phyloP scores from a whole-genome alignment of 2,888 invertebrate genomes.

The Diadegma fenestrale region DNA sequence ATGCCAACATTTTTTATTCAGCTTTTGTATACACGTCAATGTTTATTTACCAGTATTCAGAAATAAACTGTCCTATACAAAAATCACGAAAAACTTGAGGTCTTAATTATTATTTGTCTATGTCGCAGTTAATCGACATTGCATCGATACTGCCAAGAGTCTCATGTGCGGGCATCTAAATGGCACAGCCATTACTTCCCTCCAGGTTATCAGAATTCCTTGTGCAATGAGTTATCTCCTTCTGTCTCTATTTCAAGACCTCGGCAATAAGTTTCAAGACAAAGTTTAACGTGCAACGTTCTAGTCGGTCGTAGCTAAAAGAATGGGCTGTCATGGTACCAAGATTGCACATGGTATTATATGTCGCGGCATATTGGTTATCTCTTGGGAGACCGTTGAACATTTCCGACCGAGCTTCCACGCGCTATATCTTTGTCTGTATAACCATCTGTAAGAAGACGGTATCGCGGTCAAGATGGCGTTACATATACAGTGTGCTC shows the following conservation, averaged over 20 bases:
- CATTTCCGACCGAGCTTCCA: constrained; percentile 74
- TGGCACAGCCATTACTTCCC: background rate
- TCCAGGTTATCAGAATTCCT: background rate
- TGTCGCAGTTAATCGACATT: no score
- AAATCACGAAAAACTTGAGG: background rate
- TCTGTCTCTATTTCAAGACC: constrained; percentile 55
- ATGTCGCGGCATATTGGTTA: constrained; percentile 79
- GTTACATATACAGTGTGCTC: constrained; percentile 79
- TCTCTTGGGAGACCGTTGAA: constrained; percentile 76
- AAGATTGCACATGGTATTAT: constrained; percentile 45
- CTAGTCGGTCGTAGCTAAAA: constrained; percentile 41
- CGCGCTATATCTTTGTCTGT: constrained; percentile 12
- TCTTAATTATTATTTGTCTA: background rate
- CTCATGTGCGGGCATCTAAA: background rate
- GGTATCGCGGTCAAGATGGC: constrained; percentile 81
- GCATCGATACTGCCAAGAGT: background rate
- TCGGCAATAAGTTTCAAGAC: constrained; percentile 58
- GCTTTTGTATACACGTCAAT: background rate
- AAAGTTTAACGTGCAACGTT: constrained; percentile 34
- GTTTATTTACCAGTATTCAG: background rate
- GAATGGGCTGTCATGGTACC: constrained; percentile 58
- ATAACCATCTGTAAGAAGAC: constrained; percentile 64
- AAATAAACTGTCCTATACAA: background rate
- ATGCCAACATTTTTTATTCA: background rate
- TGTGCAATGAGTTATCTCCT: constrained; percentile 7